Base-by-base conservation (phyloP, 2,797 vertebrate species). In the Anabacerthia variegaticeps region DNA sequence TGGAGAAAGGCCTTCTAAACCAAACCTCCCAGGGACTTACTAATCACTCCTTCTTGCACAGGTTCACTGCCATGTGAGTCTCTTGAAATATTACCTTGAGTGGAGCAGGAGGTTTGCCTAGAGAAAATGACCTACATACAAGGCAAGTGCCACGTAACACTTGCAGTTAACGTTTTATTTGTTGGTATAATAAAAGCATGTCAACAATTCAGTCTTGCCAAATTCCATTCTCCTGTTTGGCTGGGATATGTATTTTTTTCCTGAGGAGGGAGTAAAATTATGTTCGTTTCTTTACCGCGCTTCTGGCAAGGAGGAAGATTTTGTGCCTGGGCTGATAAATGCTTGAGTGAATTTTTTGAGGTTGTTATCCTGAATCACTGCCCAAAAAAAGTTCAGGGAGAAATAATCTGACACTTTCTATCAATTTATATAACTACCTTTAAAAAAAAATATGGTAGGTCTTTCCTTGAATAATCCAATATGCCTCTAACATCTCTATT, bases 181-280 rank as follows among this genome's bases (percentile, higher is more conserved):
- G 68, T 92, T 94, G 84, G 17, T 92, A 37, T 85, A 94, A 92
- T 85, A 95, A 92, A 96, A 91, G 44, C 77, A 87, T 19, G 49
- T 93, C 83, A 92, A 58, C 88, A 92, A 16, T 36, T 82, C 46
- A 63, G 37, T 62, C 74, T 90, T 92, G 93, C 54, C 71, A 89
- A 85, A 82, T 83, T 93, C 83, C 39, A 36, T 79, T 93, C 89
- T 68, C 77, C 66, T 79, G 7, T 87, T 93, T 95, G 95, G 67
- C 86, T 71, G 43, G 91, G 52, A 58, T 88, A 62, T 34, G 41
- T 76, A 36, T 59, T 73, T 88, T 69, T 89, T 95, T 95, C 77
- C 59, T 24, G 52, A 92, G 82, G 63, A 92, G 27, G 63, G 54
- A 76, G 43, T 58, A 72, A 94, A 91, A 76, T 37, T 9, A 48